Evolutionary conservation across 2,888 invertebrate species (phyloP).

Genomic region (Chymomyza caudatula): DNA sequence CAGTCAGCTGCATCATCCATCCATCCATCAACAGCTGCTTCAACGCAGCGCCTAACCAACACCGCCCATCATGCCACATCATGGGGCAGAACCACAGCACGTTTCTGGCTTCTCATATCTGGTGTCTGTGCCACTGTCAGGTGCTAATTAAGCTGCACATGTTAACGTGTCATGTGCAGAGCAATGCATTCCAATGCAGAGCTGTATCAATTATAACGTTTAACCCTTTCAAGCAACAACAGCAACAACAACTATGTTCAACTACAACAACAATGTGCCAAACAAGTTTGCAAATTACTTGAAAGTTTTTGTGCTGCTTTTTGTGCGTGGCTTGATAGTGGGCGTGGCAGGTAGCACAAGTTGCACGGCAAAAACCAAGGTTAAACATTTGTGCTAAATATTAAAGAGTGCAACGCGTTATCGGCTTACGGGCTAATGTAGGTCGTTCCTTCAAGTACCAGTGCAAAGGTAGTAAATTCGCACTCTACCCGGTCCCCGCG

Average conservation of each 20-base stretch:
- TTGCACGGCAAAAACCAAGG: not conserved
- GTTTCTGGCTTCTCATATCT: not conserved
- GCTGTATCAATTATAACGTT: slow-evolving; percentile 46
- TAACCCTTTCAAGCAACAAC: slow-evolving; percentile 20
- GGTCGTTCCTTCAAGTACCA: too few species aligned
- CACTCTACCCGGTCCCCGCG: too few species aligned
- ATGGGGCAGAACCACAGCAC: too few species aligned
- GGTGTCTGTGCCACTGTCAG: slow-evolving; percentile 44
- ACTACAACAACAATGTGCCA: not conserved
- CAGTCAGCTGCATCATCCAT: not conserved
- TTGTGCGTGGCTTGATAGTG: not conserved
- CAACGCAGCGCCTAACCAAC: not conserved
- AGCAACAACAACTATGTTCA: slow-evolving; percentile 6
- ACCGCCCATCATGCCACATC: not conserved
- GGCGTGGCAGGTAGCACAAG: too few species aligned
- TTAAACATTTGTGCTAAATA: too few species aligned
- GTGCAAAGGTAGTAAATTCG: too few species aligned
- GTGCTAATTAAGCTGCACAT: slow-evolving; percentile 54
- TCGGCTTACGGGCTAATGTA: too few species aligned
- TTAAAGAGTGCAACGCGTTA: too few species aligned
- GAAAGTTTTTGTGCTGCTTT: not conserved
- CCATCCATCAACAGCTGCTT: not conserved
- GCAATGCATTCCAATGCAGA: not conserved
- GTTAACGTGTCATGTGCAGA: not conserved
- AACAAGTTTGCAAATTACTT: not conserved